Base-by-base conservation (phyloP, 1,140 invertebrate genomes). In the Aphaenogaster ashmeadi region DNA sequence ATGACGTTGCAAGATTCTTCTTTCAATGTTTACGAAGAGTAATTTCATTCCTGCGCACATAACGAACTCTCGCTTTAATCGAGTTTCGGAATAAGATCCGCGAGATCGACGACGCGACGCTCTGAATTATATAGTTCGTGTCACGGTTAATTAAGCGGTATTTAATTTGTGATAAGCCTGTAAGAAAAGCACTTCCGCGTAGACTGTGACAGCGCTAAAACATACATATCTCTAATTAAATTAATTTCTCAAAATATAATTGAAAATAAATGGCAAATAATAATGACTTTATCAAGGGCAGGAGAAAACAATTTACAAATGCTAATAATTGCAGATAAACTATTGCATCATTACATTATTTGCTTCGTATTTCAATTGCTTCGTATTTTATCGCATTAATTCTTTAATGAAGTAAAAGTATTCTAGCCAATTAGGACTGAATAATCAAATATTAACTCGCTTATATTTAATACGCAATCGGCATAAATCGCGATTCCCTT, bases 21-120 rank as follows among this genome's bases (percentile, higher is more conserved):
- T 47, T 58, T 64, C 33, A 44, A 75, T 13, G 44, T 50, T 77
- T 58, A 33, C 38, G 21, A 1, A 52, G 7, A n/a, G 62, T 90
- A 89, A 80, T 87, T 80, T 56, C 36, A 66, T 62, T 87, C 11
- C 27, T 50, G 56, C 54, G 56, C 54, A 38, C 52, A 52, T 66
- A 78, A 71, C 85, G 36, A 36, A 56, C n/a, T 75, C 27, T 27
- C 58, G 44, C 33, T 33, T 78, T 50, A 38, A 52, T 54, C 78
- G 62, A 36, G 58, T 38, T 27, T 27, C 11, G 38, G 11, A 11
- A 74, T 74, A 74, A 58, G 54, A 80, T 80, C 33, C 33, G 18
- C 15, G 47, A 80, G 33, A 74, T 58, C 69, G 80, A 83, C 52
- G 79, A 67, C 15, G 21, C 15, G 52, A 58, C 50, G 66, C 66